A percentile compares a stretch with the other conserved stretches of the same genome.
Conservation (phyloP, 2,797 vertebrate genomes). For the Margarornis squamiger region DNA sequence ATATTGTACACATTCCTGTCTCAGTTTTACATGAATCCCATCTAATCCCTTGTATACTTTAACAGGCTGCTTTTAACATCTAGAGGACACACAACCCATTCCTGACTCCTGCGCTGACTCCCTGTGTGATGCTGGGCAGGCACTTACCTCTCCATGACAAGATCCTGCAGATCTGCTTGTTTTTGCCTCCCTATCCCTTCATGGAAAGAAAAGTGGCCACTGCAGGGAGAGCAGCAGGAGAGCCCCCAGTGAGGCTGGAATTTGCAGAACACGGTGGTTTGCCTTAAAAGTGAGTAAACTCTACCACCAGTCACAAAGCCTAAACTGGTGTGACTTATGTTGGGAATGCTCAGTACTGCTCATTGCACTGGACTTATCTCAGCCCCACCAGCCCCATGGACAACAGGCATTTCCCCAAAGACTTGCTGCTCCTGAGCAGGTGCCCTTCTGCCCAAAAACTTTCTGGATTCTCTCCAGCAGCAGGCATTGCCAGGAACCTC, state of each 20-base stretch:
- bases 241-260: background rate
- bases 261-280: background rate
- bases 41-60: background rate
- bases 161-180: background rate
- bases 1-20: background rate
- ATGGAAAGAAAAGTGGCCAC: background rate
- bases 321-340: background rate
- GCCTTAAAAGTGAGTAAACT: background rate
- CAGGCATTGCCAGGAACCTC: background rate
- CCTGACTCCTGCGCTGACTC: background rate
- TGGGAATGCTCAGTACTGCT: background rate
- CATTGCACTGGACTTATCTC: too few relatives aligned
- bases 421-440: background rate
- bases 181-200: background rate
- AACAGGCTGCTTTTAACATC: background rate
- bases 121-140: background rate
- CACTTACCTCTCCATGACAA: accelerated
- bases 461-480: background rate
- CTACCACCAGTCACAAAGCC: background rate
- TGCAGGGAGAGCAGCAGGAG: background rate
- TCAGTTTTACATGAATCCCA: background rate
- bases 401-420: background rate
- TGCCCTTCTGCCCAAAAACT: background rate
- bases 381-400: background rate
- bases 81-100: accelerated